phyloP scores from a whole-genome alignment of 1,140 invertebrate genomes.

The Plectrocnemia conspersa region DNA sequence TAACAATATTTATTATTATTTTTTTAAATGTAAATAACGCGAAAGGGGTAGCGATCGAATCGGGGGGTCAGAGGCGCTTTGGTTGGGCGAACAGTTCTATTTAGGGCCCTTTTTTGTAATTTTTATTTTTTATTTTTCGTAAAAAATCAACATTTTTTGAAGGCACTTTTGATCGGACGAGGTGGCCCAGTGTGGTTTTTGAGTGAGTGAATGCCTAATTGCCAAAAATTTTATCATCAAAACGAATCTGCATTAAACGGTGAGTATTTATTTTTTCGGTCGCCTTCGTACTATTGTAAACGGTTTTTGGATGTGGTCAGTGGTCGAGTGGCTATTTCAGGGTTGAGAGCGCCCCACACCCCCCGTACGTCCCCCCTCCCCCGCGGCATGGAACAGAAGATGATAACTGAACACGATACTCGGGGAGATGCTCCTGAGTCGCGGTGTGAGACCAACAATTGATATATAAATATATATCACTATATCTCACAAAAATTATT shows the following conservation, averaged over 20 bases:
- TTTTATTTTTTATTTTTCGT: slow-evolving; percentile 67
- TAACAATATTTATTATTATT: slow-evolving; percentile 32
- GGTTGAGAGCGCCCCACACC: slow-evolving; percentile 59
- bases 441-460: slow-evolving; percentile 17
- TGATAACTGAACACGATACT: slow-evolving; percentile 13
- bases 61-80: slow-evolving; percentile 55
- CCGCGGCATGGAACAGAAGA: slow-evolving; percentile 40
- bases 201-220: slow-evolving; percentile 53
- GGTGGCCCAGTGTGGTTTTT: slow-evolving; percentile 71
- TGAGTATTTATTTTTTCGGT: slow-evolving; percentile 41
- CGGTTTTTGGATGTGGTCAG: slow-evolving; percentile 59
- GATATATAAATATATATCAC: not conserved
- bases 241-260: slow-evolving; percentile 39
- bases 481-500: too few species aligned
- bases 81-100: slow-evolving; percentile 70
- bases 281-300: slow-evolving; percentile 57
- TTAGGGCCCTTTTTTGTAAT: slow-evolving; percentile 75
- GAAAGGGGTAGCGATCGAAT: slow-evolving; percentile 35
- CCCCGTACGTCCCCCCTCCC: slow-evolving; percentile 46
- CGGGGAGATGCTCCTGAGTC: slow-evolving; percentile 28
- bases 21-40: slow-evolving; percentile 11
- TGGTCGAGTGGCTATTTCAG: slow-evolving; percentile 62
- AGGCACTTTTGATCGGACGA: slow-evolving; percentile 87
- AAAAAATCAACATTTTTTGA: slow-evolving; percentile 79
- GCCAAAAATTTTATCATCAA: slow-evolving; percentile 37